Evolutionary conservation across 2,797 vertebrate species (phyloP), one percentile per base, ranked within the genome.

Genomic region (Danio kyathit): DNA sequence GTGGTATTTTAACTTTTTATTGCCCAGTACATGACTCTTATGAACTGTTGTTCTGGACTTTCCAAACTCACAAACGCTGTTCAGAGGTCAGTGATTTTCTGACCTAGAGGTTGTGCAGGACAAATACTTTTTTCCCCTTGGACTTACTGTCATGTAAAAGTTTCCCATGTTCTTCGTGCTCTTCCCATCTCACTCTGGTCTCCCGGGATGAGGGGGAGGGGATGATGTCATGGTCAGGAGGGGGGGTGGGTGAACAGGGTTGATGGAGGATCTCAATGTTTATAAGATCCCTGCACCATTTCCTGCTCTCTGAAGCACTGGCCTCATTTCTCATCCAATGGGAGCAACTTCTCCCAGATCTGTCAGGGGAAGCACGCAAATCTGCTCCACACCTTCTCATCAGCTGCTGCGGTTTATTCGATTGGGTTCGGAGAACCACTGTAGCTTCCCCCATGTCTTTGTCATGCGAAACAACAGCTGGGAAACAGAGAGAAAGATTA

Each of bases 251-350:
- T 49, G 56, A 48, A 76, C 66, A 51, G 67, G 73, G 51, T 10
- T 46, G 69, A 69, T 17, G 52, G 54, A 72, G 57, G 43, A 49
- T 80, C 77, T 56, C 19, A 63, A 82, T 65, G 67, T 84, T 80
- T 67, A 82, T 80, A 67, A 78, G 81, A 85, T 81, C 72, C 51
- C 59, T 84, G 71, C 57, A 80, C 64, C 63, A 80, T 80, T 85
- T 84, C 64, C 84, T 84, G 74, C 80, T 74, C 82, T 73, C 74
- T 76, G 9, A 76, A 74, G 71, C 75, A 54, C 61, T 82, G 83
- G 59, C 84, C 86, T 87, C 51, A 83, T 86, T 87, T 83, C 74
- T 76, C 51, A 60, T 67, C 46, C 78, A 77, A 56, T 57, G 59
- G 82, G 52, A 73, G 57, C 29, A 77, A 59, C 3, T n/a, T 29